Conservation (phyloP, 2,888 invertebrate genomes). For the Acleris literana region DNA sequence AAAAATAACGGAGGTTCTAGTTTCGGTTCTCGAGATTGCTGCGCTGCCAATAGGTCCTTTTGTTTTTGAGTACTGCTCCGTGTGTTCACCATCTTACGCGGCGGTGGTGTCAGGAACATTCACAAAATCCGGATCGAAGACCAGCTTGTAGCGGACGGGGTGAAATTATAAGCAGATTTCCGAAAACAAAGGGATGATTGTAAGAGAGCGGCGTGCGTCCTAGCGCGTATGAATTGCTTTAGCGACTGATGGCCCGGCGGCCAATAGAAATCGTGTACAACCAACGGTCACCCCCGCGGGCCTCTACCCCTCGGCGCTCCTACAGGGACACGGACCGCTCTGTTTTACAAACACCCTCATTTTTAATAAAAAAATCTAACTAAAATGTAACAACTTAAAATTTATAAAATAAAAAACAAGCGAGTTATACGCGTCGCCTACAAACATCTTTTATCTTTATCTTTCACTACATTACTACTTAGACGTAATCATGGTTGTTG, state of each 20-base stretch:
- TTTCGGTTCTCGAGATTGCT: neutral
- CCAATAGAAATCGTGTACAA: neutral
- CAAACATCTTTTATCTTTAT: no score
- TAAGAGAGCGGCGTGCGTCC: conserved; percentile 5
- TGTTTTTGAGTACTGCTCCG: conserved; percentile 1
- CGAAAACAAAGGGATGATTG: neutral
- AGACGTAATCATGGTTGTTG: no score
- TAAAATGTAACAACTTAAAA: neutral
- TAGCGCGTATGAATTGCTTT: neutral
- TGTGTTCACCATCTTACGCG: conserved; percentile 1
- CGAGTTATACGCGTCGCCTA: neutral
- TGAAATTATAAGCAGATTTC: neutral
- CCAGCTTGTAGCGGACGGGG: neutral
- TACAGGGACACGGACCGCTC: neutral
- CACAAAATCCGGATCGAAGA: neutral
- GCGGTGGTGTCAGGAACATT: neutral
- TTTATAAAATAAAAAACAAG: neutral
- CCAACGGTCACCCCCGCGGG: neutral
- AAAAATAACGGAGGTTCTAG: neutral
- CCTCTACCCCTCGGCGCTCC: neutral
- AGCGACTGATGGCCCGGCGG: neutral
- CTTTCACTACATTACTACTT: no score
- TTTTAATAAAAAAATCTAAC: neutral
- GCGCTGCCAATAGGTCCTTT: neutral
- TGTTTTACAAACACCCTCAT: neutral